A percentile compares a stretch with the other conserved stretches of the same genome.
phyloP scores from a whole-genome alignment of 64 coral and sea anemone species.

The Platygyra sinensis region DNA sequence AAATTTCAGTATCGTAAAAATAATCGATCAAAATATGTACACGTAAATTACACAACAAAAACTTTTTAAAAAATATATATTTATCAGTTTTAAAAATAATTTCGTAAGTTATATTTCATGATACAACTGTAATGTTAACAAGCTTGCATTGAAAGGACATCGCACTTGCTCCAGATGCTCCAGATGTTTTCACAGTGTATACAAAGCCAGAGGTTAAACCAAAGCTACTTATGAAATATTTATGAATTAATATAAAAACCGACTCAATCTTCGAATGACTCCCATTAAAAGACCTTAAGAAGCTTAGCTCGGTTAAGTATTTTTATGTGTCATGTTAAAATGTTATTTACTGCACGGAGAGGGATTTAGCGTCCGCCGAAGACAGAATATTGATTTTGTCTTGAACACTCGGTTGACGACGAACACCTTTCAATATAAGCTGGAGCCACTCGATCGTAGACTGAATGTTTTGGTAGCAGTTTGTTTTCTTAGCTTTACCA shows the following conservation, averaged over 20 bases:
- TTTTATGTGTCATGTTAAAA: not conserved
- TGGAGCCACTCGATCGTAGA: not conserved
- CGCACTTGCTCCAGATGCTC: slow-evolving; percentile 5
- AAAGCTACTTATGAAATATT: slow-evolving; percentile 13
- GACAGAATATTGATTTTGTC: not conserved
- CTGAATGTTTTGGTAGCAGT: too few relatives aligned
- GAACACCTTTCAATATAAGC: not conserved
- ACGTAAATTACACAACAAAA: not conserved
- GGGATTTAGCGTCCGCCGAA: not conserved
- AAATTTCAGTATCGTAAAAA: too few relatives aligned
- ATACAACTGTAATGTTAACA: slow-evolving; percentile 1
- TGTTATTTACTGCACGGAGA: not conserved
- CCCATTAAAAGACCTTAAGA: not conserved
- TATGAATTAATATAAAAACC: not conserved
- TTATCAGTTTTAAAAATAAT: not conserved
- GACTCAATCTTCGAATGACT: not conserved
- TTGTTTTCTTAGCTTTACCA: not conserved
- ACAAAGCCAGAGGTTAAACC: not conserved
- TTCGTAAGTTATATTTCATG: not conserved
- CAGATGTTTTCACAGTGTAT: not conserved
- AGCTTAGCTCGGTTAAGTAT: not conserved
- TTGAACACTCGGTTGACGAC: not conserved
- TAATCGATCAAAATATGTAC: not conserved
- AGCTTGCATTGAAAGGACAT: not conserved
- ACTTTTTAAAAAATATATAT: not conserved